A percentile compares a stretch with the other conserved stretches of the same genome.
phyloP scores from a whole-genome alignment of 2,888 invertebrate genomes.

The Nomada fabriciana region DNA sequence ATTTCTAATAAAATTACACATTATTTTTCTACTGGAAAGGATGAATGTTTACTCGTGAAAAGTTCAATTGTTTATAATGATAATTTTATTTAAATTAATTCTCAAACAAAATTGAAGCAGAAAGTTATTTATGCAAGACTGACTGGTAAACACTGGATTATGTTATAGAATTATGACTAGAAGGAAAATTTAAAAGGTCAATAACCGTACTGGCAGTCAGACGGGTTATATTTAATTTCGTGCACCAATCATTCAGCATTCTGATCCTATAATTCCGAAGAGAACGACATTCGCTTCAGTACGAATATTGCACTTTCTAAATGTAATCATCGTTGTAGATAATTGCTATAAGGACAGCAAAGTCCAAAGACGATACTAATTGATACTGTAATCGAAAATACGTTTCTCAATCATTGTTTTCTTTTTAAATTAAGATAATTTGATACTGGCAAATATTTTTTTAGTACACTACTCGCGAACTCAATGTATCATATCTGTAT shows the following conservation, averaged over 20 bases:
- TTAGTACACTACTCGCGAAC: neutral
- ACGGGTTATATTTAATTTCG: constrained; percentile 41
- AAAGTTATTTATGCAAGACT: neutral
- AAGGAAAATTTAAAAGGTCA: constrained; percentile 10
- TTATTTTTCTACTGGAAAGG: too few species aligned
- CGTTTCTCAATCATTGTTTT: neutral
- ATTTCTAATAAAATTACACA: too few species aligned
- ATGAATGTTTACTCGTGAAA: too few species aligned
- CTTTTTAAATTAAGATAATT: constrained; percentile 25
- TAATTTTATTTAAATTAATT: too few species aligned
- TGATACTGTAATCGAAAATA: constrained; percentile 2
- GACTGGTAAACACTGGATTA: neutral
- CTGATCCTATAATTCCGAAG: neutral
- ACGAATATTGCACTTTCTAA: constrained; percentile 5
- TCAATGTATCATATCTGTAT: neutral
- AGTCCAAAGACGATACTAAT: constrained; percentile 32
- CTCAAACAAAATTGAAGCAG: neutral
- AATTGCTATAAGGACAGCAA: constrained; percentile 26
- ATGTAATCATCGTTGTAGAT: neutral
- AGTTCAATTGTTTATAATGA: too few species aligned
- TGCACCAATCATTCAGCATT: neutral
- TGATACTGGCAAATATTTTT: neutral
- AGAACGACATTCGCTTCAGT: neutral
- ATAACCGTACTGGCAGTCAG: constrained; percentile 12
- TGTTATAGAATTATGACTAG: neutral